Conservation (phyloP, 1,140 invertebrate genomes). For the Drosophila nigrodunni region DNA sequence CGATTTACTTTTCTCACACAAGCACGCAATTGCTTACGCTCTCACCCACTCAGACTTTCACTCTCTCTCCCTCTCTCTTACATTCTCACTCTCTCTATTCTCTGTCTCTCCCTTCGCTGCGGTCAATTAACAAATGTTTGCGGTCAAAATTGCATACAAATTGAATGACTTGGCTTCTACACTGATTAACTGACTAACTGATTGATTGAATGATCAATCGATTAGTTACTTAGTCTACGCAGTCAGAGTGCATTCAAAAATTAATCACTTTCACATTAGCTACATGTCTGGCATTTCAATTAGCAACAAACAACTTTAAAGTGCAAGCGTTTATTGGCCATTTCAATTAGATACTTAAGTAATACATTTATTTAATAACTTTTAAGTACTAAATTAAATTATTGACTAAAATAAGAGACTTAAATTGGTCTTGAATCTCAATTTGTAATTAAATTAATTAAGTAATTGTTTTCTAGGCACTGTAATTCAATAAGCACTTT, state of each 20-base stretch:
- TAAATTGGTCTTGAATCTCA: too few species aligned
- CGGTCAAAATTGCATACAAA: conserved; percentile 72
- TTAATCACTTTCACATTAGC: conserved; percentile 43
- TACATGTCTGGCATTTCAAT: conserved; percentile 27
- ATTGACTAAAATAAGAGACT: too few species aligned
- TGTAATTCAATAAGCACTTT: too few species aligned
- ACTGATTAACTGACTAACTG: conserved; percentile 51
- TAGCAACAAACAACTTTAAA: conserved; percentile 9
- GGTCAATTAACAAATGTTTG: conserved; percentile 75
- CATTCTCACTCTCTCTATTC: neutral
- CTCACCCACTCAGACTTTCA: neutral
- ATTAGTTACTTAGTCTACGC: conserved; percentile 13
- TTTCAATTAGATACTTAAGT: neutral
- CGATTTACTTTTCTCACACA: conserved; percentile 48
- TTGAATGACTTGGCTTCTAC: conserved; percentile 60
- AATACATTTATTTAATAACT: too few species aligned
- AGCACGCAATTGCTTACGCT: neutral
- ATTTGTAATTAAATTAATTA: too few species aligned
- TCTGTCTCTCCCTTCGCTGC: conserved; percentile 15
- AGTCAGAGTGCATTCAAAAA: conserved; percentile 32
- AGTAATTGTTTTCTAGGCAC: too few species aligned
- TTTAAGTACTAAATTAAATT: too few species aligned
- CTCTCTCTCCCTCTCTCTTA: neutral
- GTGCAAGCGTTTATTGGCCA: neutral
- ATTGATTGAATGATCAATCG: conserved; percentile 56